Conservation (phyloP, 2,888 invertebrate genomes). For the Drosophila affinis region DNA sequence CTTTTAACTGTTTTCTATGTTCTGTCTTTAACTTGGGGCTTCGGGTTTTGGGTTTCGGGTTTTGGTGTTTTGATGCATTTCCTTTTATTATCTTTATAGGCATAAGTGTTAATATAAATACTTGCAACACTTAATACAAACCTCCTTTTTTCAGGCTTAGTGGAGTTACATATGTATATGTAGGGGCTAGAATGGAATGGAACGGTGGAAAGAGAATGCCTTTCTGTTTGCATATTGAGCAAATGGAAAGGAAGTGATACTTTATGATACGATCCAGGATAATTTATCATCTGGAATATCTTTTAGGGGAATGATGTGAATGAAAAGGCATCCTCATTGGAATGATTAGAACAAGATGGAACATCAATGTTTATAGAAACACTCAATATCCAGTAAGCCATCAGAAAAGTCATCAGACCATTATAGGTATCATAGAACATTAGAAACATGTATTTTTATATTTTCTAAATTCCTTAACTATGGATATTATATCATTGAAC, state of each 20-base stretch:
- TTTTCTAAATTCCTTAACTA: neutral
- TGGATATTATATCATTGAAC: neutral
- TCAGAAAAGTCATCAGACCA: neutral
- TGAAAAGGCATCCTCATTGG: too few relatives aligned
- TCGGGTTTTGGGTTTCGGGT: neutral
- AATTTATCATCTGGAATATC: too few relatives aligned
- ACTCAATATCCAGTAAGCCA: neutral
- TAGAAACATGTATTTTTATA: neutral
- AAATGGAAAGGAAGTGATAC: neutral
- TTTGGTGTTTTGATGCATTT: slow-evolving; percentile 10
- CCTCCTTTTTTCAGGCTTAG: slow-evolving; percentile 39
- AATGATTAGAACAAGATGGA: neutral
- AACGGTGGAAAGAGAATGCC: neutral
- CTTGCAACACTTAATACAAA: slow-evolving; percentile 47
- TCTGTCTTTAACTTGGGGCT: neutral
- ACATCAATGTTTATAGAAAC: neutral
- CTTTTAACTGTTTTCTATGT: slow-evolving; percentile 2
- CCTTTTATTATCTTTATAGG: slow-evolving; percentile 23
- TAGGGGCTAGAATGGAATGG: slow-evolving; percentile 15
- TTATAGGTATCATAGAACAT: neutral
- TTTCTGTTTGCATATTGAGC: neutral
- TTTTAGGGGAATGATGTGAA: too few relatives aligned
- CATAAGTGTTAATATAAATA: slow-evolving; percentile 43
- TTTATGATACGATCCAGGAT: too few relatives aligned
- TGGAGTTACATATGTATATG: slow-evolving; percentile 34